Evolutionary conservation across 2,797 vertebrate genomes (phyloP).

Genomic region (Lacerta bilineata): DNA sequence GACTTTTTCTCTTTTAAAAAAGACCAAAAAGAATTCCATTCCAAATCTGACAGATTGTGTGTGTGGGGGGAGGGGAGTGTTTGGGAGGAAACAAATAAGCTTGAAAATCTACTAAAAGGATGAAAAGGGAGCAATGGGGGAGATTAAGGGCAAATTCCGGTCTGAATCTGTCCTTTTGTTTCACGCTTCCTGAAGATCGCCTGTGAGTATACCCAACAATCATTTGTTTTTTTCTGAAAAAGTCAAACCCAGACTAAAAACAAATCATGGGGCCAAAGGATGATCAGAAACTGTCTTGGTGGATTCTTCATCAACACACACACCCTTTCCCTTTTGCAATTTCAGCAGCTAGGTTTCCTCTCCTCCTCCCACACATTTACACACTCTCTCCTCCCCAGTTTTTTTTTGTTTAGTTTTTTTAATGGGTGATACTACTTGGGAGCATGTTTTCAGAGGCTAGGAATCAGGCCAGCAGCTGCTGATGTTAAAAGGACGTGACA

Average conservation of each 20-base stretch:
- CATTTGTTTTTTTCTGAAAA: too few relatives aligned
- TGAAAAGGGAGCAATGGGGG: neutral
- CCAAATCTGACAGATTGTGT: slow-evolving; percentile 30
- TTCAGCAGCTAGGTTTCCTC: neutral
- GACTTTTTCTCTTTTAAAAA: neutral
- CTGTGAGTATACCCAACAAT: neutral
- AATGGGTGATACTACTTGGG: slow-evolving; percentile 67
- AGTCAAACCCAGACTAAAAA: slow-evolving; percentile 21
- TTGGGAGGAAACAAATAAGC: slow-evolving; percentile 9
- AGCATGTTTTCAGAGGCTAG: slow-evolving; percentile 70
- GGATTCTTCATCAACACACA: slow-evolving; percentile 38
- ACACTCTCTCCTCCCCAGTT: neutral
- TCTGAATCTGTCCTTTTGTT: slow-evolving; percentile 44
- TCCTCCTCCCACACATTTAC: neutral
- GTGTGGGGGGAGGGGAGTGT: neutral
- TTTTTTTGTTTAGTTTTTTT: neutral
- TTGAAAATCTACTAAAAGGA: slow-evolving; percentile 40
- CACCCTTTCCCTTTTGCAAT: neutral
- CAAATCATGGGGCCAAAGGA: neutral
- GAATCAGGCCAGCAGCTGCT: slow-evolving; percentile 94
- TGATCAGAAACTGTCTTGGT: slow-evolving; percentile 48
- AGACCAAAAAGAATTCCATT: neutral
- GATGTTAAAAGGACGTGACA: slow-evolving; percentile 97
- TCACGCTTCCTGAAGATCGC: neutral
- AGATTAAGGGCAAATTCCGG: slow-evolving; percentile 14